Evolutionary conservation across 2,113 vertebrate genomes (phyloP).

Genomic region (Thalassarche chlororhynchos): DNA sequence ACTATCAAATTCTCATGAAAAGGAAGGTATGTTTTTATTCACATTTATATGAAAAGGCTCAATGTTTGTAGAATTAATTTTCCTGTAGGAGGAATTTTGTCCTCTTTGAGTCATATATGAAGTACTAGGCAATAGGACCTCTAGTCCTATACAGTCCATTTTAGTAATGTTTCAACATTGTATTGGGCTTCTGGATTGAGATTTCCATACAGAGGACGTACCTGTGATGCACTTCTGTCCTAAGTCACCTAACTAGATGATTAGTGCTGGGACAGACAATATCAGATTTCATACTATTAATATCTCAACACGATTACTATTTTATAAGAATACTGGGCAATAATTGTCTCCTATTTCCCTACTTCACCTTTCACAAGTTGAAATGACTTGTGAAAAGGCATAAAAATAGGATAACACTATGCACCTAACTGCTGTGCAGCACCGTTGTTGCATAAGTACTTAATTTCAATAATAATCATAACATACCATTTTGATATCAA

Average conservation of each 20-base stretch:
- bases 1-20: background rate
- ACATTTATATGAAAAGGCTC: background rate
- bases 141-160: background rate
- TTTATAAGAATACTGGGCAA: background rate
- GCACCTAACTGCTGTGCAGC: background rate
- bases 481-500: background rate
- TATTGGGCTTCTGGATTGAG: background rate
- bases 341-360: background rate
- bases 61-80: background rate
- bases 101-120: background rate
- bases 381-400: background rate
- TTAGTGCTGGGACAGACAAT: background rate
- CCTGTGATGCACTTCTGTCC: background rate
- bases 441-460: background rate
- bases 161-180: background rate
- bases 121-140: background rate
- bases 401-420: background rate
- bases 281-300: background rate
- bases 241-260: background rate
- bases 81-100: background rate
- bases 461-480: background rate
- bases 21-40: background rate
- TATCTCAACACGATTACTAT: background rate
- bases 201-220: background rate
- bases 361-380: background rate